Conservation (phyloP, 2,113 vertebrate genomes). For the Halichoeres trimaculatus region DNA sequence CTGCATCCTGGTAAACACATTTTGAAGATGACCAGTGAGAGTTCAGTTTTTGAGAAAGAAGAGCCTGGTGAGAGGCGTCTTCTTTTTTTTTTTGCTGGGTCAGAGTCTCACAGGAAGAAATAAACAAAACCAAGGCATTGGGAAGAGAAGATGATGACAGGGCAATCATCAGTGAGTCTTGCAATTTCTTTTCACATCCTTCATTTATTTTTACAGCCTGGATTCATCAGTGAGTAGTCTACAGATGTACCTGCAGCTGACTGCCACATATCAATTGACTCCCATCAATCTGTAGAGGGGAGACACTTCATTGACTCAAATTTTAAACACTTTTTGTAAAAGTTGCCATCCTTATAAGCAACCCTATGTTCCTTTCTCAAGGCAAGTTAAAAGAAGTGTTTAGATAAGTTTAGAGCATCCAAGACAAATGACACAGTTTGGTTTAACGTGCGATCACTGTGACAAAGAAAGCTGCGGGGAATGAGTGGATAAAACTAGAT, state of each 20-base stretch:
- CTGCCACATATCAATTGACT: slow-evolving; percentile 61
- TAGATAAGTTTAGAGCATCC: too few relatives aligned
- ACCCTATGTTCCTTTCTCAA: too few relatives aligned
- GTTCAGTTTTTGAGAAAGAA: too few relatives aligned
- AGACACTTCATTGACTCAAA: slow-evolving; percentile 23
- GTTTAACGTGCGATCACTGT: slow-evolving; percentile 46
- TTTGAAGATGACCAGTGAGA: too few relatives aligned
- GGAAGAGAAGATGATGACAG: slow-evolving; percentile 41
- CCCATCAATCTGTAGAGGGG: slow-evolving; percentile 34
- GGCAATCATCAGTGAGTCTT: slow-evolving; percentile 40
- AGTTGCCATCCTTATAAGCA: too few relatives aligned
- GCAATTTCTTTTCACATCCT: slow-evolving; percentile 51
- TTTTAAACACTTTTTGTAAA: too few relatives aligned
- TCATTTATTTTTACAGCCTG: slow-evolving; percentile 55
- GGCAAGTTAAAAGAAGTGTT: too few relatives aligned
- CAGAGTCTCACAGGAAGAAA: slow-evolving; percentile 34
- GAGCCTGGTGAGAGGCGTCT: slow-evolving; percentile 70
- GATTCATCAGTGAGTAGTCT: slow-evolving; percentile 35
- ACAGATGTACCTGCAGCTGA: slow-evolving; percentile 20
- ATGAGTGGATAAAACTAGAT: neutral
- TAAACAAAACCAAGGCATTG: slow-evolving; percentile 7
- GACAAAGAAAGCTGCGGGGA: neutral
- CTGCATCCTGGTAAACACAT: slow-evolving; percentile 72
- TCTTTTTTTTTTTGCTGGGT: slow-evolving; percentile 47
- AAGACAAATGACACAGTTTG: slow-evolving; percentile 19